phyloP scores from a whole-genome alignment of 1,140 invertebrate genomes.

The Epicauta chinensis region DNA sequence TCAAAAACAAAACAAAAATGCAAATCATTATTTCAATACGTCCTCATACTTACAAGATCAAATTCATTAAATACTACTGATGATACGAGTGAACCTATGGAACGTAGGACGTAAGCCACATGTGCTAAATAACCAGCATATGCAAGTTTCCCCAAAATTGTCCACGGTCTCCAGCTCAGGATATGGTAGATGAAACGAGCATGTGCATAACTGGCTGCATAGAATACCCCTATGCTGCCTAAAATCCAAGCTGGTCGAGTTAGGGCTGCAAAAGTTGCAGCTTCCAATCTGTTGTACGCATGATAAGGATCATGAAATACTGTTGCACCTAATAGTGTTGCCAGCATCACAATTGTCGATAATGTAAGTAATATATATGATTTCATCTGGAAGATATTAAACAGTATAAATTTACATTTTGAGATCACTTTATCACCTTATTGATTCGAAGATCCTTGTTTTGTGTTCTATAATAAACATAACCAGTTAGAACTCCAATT shows the following conservation, averaged over 20 bases:
- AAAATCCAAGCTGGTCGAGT: conserved; percentile 52
- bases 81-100: too few relatives aligned
- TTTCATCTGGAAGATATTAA: too few relatives aligned
- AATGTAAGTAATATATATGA: conserved; percentile 37
- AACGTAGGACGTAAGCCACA: too few relatives aligned
- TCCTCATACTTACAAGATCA: too few relatives aligned
- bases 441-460: conserved; percentile 19
- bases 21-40: not conserved
- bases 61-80: too few relatives aligned
- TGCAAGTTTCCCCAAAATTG: conserved; percentile 61
- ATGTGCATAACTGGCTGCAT: conserved; percentile 41
- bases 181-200: conserved; percentile 29
- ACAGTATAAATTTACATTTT: too few relatives aligned
- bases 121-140: conserved; percentile 65
- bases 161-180: conserved; percentile 54
- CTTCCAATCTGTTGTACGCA: conserved; percentile 43
- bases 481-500: conserved; percentile 48
- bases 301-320: conserved; percentile 44
- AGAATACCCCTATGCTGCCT: conserved; percentile 47
- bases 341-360: too few relatives aligned
- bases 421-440: too few relatives aligned
- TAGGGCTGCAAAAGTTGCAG: conserved; percentile 51
- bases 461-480: conserved; percentile 42
- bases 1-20: conserved; percentile 10
- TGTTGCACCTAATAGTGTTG: too few relatives aligned